phyloP scores from a whole-genome alignment of 1,140 invertebrate genomes.

The Apis laboriosa region DNA sequence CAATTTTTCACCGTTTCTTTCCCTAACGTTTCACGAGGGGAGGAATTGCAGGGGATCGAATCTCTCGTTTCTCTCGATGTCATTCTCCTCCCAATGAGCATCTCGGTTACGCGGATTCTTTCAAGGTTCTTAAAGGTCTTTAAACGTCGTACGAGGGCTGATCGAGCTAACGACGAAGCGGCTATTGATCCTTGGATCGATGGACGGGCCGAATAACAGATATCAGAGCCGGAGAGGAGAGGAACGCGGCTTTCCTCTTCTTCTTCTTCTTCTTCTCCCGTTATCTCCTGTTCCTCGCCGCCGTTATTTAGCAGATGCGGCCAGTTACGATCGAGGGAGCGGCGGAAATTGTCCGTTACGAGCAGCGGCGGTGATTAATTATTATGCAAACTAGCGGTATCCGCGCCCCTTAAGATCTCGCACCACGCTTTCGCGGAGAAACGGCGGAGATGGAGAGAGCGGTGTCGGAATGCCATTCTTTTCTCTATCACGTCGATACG shows the following conservation, averaged over 20 bases:
- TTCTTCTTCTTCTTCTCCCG: constrained; percentile 39
- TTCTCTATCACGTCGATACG: constrained; percentile 1
- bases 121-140: too few species aligned
- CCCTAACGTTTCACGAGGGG: not conserved
- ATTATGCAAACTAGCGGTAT: constrained; percentile 75
- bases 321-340: constrained; percentile 50
- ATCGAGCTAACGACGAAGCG: too few species aligned
- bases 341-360: constrained; percentile 75
- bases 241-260: too few species aligned
- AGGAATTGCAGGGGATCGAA: constrained; percentile 7
- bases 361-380: constrained; percentile 73
- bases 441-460: not conserved
- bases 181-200: too few species aligned
- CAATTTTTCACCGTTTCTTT: not conserved
- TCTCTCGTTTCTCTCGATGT: constrained; percentile 1
- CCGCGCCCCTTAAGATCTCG: constrained; percentile 51
- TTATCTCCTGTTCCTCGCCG: constrained; percentile 26
- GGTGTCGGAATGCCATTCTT: not conserved
- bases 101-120: not conserved
- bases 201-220: too few species aligned
- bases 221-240: too few species aligned
- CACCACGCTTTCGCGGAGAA: constrained; percentile 14
- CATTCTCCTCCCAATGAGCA: not conserved
- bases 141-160: not conserved
- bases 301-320: constrained; percentile 57